Conservation (phyloP, 1,140 invertebrate genomes). For the Vanessa atalanta region DNA sequence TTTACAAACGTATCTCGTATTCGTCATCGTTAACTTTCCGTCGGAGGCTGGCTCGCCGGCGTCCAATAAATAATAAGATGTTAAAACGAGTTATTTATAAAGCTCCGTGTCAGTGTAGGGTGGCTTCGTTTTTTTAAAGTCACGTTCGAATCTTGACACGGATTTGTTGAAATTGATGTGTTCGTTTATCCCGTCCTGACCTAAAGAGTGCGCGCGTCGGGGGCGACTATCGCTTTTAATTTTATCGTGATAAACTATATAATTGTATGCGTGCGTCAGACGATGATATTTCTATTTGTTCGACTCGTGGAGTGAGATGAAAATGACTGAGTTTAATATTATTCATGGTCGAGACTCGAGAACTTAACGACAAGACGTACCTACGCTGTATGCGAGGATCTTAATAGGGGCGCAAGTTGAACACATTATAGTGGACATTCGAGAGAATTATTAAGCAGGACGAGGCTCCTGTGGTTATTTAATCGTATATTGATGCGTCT, state of each 20-base stretch:
- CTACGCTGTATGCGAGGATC: conserved; percentile 34
- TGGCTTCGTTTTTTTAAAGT: conserved; percentile 49
- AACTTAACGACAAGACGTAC: conserved; percentile 52
- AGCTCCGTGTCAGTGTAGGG: conserved; percentile 34
- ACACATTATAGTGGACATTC: conserved; percentile 39
- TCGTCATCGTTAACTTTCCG: conserved; percentile 73
- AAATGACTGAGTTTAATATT: conserved; percentile 60
- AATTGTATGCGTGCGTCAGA: conserved; percentile 26
- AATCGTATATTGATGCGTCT: conserved; percentile 26
- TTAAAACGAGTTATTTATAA: conserved; percentile 43
- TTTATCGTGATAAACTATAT: conserved; percentile 36
- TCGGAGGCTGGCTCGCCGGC: conserved; percentile 47
- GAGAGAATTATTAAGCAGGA: conserved; percentile 44
- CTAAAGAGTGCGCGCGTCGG: neutral
- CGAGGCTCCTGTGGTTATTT: conserved; percentile 41
- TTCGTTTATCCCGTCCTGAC: conserved; percentile 25
- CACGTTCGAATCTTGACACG: conserved; percentile 63
- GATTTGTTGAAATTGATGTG: conserved; percentile 69
- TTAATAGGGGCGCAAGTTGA: conserved; percentile 34
- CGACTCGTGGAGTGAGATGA: conserved; percentile 40
- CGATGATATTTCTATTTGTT: conserved; percentile 43
- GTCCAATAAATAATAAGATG: conserved; percentile 38
- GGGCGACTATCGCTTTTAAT: conserved; percentile 42
- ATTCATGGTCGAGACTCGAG: conserved; percentile 53
- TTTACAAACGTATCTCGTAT: conserved; percentile 74